Conservation (phyloP, 2,888 invertebrate genomes). For the Syritta pipiens region DNA sequence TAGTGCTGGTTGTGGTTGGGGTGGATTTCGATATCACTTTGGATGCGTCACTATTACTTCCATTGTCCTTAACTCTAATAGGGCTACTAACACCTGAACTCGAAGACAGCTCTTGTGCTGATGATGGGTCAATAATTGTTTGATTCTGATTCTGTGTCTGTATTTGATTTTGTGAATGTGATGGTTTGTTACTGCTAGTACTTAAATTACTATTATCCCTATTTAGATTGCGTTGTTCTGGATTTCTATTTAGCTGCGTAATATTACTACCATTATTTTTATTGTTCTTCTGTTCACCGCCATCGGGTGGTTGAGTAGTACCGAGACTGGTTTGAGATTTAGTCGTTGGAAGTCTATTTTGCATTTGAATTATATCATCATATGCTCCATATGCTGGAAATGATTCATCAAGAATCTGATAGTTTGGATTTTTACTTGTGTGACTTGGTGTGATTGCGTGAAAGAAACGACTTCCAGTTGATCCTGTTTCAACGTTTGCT, state of each 20-base stretch:
- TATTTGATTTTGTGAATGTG: conserved; percentile 49
- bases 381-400: conserved; percentile 67
- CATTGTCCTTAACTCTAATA: conserved; percentile 53
- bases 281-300: conserved; percentile 34
- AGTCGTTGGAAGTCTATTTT: neutral
- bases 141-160: conserved; percentile 52
- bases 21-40: conserved; percentile 50
- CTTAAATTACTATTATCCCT: conserved; percentile 56
- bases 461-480: conserved; percentile 45
- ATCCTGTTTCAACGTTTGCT: conserved; percentile 38
- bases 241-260: conserved; percentile 38
- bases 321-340: no score
- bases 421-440: conserved; percentile 75
- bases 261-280: conserved; percentile 39
- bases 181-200: conserved; percentile 58
- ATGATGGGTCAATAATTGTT: conserved; percentile 38
- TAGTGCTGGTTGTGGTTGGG: conserved; percentile 56
- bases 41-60: conserved; percentile 46
- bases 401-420: conserved; percentile 74
- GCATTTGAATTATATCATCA: conserved; percentile 25
- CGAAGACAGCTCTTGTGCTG: conserved; percentile 39
- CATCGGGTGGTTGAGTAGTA: no score
- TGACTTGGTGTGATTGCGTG: conserved; percentile 46
- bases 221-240: conserved; percentile 64
- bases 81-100: conserved; percentile 52